Evolutionary conservation across 2,113 vertebrate genomes (phyloP), one percentile per base, ranked within the genome.

Genomic region (Trinectes maculatus): DNA sequence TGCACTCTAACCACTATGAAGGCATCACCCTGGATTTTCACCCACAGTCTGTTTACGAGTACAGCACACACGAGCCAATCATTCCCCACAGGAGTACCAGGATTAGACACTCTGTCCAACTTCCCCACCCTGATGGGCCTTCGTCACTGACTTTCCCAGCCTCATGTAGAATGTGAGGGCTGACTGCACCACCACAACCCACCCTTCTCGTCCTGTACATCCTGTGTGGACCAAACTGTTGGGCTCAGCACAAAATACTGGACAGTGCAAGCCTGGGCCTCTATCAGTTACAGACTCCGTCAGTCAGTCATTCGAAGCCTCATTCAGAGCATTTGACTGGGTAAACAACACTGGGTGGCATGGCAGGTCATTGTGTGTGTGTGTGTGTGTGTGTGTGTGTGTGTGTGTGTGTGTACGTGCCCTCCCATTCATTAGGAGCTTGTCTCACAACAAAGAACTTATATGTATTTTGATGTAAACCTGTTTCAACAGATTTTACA

Each of bases 171-270:
- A 85, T 91, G 79, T 90, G 70, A 81, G 43, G 75, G 65, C 22
- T 57, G 57, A 62, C 49, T 44, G 71, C 60, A 16, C 66, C 53
- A 71, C 31, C 59, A n/a, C n/a, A n/a, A n/a, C 54, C 26, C 57
- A 43, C 70, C 62, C 59, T 2, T 9, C 46, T 70, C 51, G 24
- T 48, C 37, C 16, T 34, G 34, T 36, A 8, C 48, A 61, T 54
- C 47, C 49, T 52, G 59, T 52, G 46, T 39, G 51, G 37, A 55
- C 8, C 39, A 79, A 86, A 83, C 24, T 70, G 74, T 51, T 25
- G 47, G 58, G 28, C 78, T 90, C 84, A 88, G 85, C 85, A 89
- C 56, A 63, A 89, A 83, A 71, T 7, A 43, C 69, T 31, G 61
- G 64, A 55, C 56, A 67, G 52, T 8, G 36, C 36, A 46, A 31